Conservation (phyloP, 2,113 vertebrate species). For the Chloroceryle aenea region DNA sequence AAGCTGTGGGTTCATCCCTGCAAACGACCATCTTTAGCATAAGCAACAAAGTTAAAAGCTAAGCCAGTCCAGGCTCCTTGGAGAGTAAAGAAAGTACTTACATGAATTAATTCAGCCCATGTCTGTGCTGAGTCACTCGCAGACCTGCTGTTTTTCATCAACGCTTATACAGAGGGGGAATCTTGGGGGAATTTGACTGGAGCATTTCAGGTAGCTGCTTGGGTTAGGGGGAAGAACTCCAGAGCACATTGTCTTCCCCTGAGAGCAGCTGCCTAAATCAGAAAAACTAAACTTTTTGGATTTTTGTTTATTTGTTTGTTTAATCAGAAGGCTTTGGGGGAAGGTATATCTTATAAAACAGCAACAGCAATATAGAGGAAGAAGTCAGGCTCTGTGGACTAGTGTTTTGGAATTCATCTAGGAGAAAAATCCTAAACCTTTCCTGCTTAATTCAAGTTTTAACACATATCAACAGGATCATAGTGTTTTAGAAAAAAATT, state of each 20-base stretch:
- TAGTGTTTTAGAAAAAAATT: neutral
- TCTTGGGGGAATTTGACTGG: neutral
- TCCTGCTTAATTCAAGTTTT: neutral
- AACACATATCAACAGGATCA: neutral
- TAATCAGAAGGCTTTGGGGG: neutral
- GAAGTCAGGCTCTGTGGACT: neutral
- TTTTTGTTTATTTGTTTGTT: neutral
- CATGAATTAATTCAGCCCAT: neutral
- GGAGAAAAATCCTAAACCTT: neutral
- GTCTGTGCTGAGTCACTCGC: neutral
- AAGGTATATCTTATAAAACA: neutral
- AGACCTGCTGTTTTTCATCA: neutral
- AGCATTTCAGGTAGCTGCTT: neutral
- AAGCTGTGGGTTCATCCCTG: neutral
- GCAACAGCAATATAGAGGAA: neutral
- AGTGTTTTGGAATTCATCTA: neutral
- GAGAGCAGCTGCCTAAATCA: neutral
- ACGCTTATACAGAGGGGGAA: neutral
- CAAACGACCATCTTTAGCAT: accelerated
- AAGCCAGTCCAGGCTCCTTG: neutral
- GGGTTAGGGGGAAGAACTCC: neutral
- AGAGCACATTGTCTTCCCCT: neutral
- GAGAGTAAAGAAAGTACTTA: neutral
- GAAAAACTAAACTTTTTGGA: neutral
- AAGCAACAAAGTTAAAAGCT: neutral